These are phyloP conservation scores for Eristalinus aeneus DNA, from an alignment of 2,888 invertebrate species.

Conservation along the genomic window DNA sequence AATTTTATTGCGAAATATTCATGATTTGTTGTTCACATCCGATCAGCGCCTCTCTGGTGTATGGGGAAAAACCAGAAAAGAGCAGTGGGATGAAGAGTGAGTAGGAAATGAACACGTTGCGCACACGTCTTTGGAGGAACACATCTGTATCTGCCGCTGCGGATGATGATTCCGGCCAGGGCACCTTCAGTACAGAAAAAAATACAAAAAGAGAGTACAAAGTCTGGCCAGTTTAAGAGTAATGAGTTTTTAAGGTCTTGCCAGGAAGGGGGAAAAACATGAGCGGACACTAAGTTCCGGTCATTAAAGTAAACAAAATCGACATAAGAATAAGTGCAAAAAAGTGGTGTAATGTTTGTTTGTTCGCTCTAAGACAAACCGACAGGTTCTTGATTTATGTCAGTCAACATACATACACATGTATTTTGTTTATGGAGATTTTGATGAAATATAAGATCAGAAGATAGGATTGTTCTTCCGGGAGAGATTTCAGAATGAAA, in stretches of 20 bases:
- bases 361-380: background rate
- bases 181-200: constrained; percentile 22
- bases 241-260: background rate
- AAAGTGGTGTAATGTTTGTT: background rate
- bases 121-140: constrained; percentile 59
- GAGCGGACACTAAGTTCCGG: constrained; percentile 5
- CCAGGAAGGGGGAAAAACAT: background rate
- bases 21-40: constrained; percentile 61
- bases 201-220: constrained; percentile 21
- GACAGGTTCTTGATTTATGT: background rate
- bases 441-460: background rate
- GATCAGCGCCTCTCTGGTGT: background rate
- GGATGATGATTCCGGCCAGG: background rate
- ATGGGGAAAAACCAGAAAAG: background rate
- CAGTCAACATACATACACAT: background rate
- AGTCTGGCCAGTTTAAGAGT: constrained; percentile 7
- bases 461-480: background rate
- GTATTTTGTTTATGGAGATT: background rate
- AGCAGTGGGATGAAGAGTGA: constrained; percentile 17
- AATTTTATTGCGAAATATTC: constrained; percentile 69
- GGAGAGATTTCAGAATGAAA: background rate
- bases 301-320: background rate
- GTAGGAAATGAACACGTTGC: constrained; percentile 63
- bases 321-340: background rate
- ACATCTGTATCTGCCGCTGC: background rate